Conservation (phyloP, 1,140 invertebrate species). For the Lamellibrachia luymesi region DNA sequence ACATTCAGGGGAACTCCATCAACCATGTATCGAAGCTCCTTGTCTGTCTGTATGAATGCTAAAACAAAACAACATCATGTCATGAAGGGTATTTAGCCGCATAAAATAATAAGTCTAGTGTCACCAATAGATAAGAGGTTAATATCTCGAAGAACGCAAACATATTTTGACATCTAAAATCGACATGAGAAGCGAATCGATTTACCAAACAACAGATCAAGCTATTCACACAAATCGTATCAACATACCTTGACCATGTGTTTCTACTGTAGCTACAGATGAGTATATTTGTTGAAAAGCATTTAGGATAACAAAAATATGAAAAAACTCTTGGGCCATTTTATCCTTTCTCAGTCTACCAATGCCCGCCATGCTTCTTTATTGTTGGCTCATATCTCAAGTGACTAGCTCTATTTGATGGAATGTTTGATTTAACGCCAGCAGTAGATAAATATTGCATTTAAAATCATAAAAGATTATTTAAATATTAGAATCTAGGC, state of each 20-base stretch:
- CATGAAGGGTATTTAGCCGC: neutral
- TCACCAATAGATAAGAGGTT: neutral
- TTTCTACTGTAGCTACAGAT: conserved; percentile 10
- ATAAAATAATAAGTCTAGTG: neutral
- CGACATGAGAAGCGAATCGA: neutral
- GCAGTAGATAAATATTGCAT: neutral
- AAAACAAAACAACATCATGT: conserved; percentile 43
- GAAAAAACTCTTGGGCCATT: conserved; percentile 13
- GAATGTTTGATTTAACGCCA: neutral
- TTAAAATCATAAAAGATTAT: conserved; percentile 10
- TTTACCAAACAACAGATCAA: conserved; percentile 3
- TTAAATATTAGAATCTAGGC: neutral
- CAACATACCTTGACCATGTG: conserved; percentile 20
- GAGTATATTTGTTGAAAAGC: conserved; percentile 5
- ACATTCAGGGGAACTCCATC: conserved; percentile 65
- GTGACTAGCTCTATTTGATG: conserved; percentile 17
- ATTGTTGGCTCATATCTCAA: neutral
- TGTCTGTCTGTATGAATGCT: conserved; percentile 71
- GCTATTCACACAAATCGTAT: neutral
- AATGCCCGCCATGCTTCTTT: conserved; percentile 19
- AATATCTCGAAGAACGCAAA: conserved; percentile 9
- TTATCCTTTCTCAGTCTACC: conserved; percentile 8
- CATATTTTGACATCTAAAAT: conserved; percentile 11
- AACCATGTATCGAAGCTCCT: conserved; percentile 68
- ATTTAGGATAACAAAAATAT: conserved; percentile 16